Percentiles rank a stretch among this genome's conserved stretches.
Conservation (phyloP, 1,140 invertebrate species). For the Telenomus remus region DNA sequence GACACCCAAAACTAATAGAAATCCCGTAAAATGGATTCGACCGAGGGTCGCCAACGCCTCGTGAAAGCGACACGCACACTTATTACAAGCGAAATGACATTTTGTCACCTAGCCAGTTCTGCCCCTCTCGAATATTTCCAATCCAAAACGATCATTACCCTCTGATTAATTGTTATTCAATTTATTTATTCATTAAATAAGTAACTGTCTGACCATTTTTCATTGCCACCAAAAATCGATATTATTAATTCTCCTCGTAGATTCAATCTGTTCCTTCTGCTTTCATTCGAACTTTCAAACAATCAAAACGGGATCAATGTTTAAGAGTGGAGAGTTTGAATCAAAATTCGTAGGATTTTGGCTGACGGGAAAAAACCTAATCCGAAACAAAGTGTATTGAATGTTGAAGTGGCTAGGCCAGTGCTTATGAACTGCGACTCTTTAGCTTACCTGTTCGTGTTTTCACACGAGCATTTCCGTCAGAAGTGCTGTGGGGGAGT, state of each 20-base stretch:
- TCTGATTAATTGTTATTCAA: conserved; percentile 13
- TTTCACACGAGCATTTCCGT: conserved; percentile 45
- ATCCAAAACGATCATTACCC: conserved; percentile 23
- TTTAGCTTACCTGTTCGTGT: conserved; percentile 39
- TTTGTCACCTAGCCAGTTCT: conserved; percentile 34
- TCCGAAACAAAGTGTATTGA: conserved; percentile 16
- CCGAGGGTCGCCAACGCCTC: conserved; percentile 23
- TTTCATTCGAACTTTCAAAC: no score
- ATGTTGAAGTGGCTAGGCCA: conserved; percentile 16
- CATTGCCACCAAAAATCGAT: no score
- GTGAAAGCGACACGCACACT: conserved; percentile 51
- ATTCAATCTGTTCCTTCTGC: no score
- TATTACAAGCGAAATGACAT: conserved; percentile 47
- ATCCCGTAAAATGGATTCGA: conserved; percentile 47
- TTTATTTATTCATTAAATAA: background rate
- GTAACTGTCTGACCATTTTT: no score
- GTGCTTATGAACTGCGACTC: conserved; percentile 21
- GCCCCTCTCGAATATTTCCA: conserved; percentile 18
- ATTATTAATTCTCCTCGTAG: no score
- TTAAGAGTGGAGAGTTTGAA: no score
- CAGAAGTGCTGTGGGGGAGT: conserved; percentile 30
- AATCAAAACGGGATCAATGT: no score
- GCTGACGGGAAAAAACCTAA: background rate
- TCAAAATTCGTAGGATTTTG: background rate
- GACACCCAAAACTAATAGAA: conserved; percentile 42